Evolutionary conservation across 1,140 invertebrate species (phyloP), one percentile per base, ranked within the genome.

Genomic region (Ylistrum balloti): DNA sequence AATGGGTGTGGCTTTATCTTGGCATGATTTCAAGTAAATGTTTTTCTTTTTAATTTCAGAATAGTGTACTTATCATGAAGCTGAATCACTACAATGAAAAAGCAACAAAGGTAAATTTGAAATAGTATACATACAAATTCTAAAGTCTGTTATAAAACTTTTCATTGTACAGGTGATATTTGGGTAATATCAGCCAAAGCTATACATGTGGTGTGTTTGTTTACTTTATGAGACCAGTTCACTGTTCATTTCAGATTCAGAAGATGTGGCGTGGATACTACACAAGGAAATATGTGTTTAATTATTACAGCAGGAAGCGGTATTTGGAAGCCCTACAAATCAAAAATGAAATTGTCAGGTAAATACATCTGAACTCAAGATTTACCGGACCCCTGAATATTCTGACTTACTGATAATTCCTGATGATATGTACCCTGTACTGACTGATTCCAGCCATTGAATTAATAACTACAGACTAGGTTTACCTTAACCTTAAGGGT

Each of bases 261-360:
- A 96, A 96, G 92, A 92, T 94, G 22, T 96, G 96, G 96, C 87
- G 95, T 91, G 96, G 96, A 17, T 96, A 94, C 89, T 96, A 95
- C 92, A 93, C 95, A 13, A 93, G 96, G 35, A 96, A 96, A 92
- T 96, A 96, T 94, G 94, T 96, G 32, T 96, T 95, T 88, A 95
- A 96, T 91, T 96, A 96, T 91, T 95, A 95, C 92, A 95, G 95
- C 74, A 91, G 95, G 33, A 96, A 96, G 92, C 90, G 94, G 32
- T 96, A 96, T 90, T 91, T 96, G n/a, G 94, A 96, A 86, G 95
- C 94, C 20, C 91, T 96, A 10, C 92, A 95, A 85, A 91, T 95
- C 85, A 96, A 96, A 92, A 96, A 96, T 93, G 94, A 96, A 86
- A 94, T 95, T 34, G 94, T 96, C 86, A 94, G 95, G 96, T 96